Evolutionary conservation across 37 sponge, comb jelly and placozoan genomes (phyloP), one percentile per base, ranked within the genome.

Genomic region (Ianthella basta): DNA sequence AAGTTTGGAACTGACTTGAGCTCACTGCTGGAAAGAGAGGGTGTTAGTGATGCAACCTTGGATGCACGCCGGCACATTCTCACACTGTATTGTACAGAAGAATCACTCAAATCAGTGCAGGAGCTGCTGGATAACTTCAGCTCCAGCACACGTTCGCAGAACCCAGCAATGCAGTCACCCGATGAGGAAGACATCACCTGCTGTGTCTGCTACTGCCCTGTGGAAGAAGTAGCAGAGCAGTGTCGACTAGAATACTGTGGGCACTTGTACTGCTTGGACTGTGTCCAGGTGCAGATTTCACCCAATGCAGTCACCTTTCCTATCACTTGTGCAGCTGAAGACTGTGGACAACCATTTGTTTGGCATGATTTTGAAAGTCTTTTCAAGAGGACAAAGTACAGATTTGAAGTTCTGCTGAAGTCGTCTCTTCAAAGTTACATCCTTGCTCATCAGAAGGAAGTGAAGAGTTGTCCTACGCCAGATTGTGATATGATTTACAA

Each of bases 361-460:
- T 84, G 84, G 88, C 85, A 89, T 83, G 93, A 92, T 50, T 92
- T 86, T 77, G 67, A 72, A n/a, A 87, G 86, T 83, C 72, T 89
- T 15, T 72, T 65, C 56, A 77, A 86, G 30, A 32, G 34, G 24
- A 59, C 69, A 65, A 80, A 84, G 13, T 61, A 59, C 19, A 81
- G 15, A 21, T 24, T 83, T 16, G 79, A 54, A 60, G 60, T 56
- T 10, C 56, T 92, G 0, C 30, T 57, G 38, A 25, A 65, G 16
- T 54, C 83, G 14, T 82, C 89, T 27, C 40, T 92, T 30, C 64
- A 60, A 50, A 16, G 54, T 23, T 85, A 78, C 30, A 23, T 89
- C 15, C 36, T 2, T 0, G 65, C 77, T 16, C 89, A 92, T 53
- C 6, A 40, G 5, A 38, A 86, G 29, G 40, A 54, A 15, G 67